phyloP scores from a whole-genome alignment of 2,888 invertebrate genomes.

The Odontocerum albicorne region DNA sequence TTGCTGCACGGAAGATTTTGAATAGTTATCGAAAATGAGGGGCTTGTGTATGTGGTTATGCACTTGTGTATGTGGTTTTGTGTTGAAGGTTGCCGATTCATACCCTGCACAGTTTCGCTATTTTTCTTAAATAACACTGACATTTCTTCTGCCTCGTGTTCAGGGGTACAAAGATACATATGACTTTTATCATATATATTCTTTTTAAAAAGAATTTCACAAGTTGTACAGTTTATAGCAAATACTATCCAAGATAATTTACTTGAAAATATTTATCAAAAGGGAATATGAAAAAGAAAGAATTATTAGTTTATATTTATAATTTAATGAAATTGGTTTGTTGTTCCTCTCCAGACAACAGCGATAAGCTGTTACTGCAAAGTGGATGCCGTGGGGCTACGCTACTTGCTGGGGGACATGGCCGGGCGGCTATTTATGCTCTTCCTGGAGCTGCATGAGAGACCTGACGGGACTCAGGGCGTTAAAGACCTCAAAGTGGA shows the following conservation, averaged over 20 bases:
- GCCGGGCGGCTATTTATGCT: conserved; percentile 95
- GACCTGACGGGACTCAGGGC: conserved; percentile 70
- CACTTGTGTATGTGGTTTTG: too few relatives aligned
- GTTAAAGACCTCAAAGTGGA: conserved; percentile 95
- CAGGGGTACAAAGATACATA: too few relatives aligned
- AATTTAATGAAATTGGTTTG: background rate
- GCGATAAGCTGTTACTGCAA: conserved; percentile 93
- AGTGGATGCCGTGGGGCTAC: conserved; percentile 86
- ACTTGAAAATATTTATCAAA: background rate
- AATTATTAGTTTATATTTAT: too few relatives aligned
- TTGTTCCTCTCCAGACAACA: conserved; percentile 66
- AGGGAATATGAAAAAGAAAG: background rate
- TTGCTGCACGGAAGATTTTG: too few relatives aligned
- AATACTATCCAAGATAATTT: background rate
- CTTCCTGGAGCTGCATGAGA: conserved; percentile 82
- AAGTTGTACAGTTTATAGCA: background rate
- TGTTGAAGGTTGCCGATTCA: too few relatives aligned
- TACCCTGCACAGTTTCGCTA: too few relatives aligned
- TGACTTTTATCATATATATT: too few relatives aligned
- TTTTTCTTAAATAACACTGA: too few relatives aligned
- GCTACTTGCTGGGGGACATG: conserved; percentile 93
- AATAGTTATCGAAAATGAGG: too few relatives aligned
- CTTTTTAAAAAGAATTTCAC: background rate
- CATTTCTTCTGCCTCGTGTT: too few relatives aligned
- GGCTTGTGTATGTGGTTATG: too few relatives aligned